Conservation (phyloP, 2,888 invertebrate genomes). For the Nomada fucata region DNA sequence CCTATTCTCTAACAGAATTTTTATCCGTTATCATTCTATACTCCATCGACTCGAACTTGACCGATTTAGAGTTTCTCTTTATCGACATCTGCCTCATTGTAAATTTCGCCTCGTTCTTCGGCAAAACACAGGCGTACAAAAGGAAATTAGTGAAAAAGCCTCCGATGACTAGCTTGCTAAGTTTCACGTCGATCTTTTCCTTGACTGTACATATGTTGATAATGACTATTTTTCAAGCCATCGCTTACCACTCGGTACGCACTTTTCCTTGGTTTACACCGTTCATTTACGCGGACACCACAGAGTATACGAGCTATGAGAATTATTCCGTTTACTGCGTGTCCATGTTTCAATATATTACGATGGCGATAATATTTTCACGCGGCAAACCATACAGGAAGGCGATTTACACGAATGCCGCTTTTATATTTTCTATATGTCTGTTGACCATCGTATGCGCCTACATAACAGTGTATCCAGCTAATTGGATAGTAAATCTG, state of each 20-base stretch:
- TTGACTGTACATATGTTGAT: conserved; percentile 85
- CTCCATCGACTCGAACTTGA: conserved; percentile 87
- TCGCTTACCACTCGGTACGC: conserved; percentile 85
- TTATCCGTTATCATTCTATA: conserved; percentile 92
- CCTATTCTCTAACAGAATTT: conserved; percentile 96
- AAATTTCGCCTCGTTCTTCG: conserved; percentile 88
- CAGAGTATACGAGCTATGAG: conserved; percentile 85
- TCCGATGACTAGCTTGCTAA: conserved; percentile 86
- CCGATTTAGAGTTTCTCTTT: conserved; percentile 88
- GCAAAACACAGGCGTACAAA: conserved; percentile 86
- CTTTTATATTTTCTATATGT: conserved; percentile 85
- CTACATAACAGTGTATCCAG: conserved; percentile 85
- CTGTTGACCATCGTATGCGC: conserved; percentile 84
- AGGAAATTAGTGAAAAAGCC: conserved; percentile 84
- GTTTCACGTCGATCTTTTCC: conserved; percentile 85
- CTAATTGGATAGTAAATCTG: conserved; percentile 82
- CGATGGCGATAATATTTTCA: conserved; percentile 87
- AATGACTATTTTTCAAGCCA: conserved; percentile 84
- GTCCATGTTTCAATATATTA: conserved; percentile 88
- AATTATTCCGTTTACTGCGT: conserved; percentile 87
- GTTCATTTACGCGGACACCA: conserved; percentile 82
- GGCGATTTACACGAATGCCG: conserved; percentile 87
- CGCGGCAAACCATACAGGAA: conserved; percentile 88
- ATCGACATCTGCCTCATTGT: conserved; percentile 88
- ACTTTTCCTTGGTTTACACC: conserved; percentile 86